Conservation (phyloP, 1,140 invertebrate species). For the Meloidogyne hapla region DNA sequence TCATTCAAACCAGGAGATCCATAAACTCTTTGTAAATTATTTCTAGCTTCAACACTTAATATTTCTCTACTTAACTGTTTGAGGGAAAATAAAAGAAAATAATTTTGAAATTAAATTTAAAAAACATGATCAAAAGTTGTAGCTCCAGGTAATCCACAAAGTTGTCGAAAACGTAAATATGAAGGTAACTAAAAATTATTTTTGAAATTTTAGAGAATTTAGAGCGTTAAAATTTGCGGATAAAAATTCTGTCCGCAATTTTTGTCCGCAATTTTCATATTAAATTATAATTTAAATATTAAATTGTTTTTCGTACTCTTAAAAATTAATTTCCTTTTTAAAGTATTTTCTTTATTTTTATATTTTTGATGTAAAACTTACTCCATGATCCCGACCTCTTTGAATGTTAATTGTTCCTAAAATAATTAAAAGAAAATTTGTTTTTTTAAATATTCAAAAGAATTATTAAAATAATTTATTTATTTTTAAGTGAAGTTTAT, state of each 20-base stretch:
- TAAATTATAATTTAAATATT: too few relatives aligned
- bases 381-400: constrained; percentile 65
- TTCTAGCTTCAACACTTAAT: constrained; percentile 43
- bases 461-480: too few relatives aligned
- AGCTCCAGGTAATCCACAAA: constrained; percentile 74
- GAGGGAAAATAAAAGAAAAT: background rate
- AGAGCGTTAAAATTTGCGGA: too few relatives aligned
- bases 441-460: too few relatives aligned
- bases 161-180: constrained; percentile 77
- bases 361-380: too few relatives aligned
- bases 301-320: too few relatives aligned
- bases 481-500: background rate
- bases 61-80: constrained; percentile 59
- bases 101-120: background rate
- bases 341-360: too few relatives aligned
- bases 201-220: too few relatives aligned
- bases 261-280: too few relatives aligned
- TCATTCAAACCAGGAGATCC: constrained; percentile 6
- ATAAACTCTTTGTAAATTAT: constrained; percentile 54
- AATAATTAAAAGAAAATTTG: too few relatives aligned
- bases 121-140: constrained; percentile 71
- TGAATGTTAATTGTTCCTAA: constrained; percentile 65
- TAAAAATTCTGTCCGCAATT: too few relatives aligned
- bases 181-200: constrained; percentile 58
- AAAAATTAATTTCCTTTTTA: too few relatives aligned